These are phyloP conservation scores for Monomorium pharaonis DNA, from an alignment of 1,140 invertebrate species.

Conservation along the genomic window DNA sequence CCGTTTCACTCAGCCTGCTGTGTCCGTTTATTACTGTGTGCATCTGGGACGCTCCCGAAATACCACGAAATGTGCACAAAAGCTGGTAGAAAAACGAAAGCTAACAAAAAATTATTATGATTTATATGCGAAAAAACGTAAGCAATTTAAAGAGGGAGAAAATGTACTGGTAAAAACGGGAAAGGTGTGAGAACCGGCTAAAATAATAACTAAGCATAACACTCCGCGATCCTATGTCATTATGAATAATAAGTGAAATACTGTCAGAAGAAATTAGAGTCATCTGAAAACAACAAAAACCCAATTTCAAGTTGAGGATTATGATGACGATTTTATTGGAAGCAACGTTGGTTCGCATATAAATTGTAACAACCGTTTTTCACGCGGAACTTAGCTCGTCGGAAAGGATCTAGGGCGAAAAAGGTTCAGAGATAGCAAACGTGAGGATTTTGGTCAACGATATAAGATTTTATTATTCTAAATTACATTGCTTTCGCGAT, in stretches of 20 bases:
- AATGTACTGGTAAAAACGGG: not conserved
- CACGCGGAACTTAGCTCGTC: no score
- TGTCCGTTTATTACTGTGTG: no score
- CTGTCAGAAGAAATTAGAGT: not conserved
- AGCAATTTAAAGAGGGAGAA: not conserved
- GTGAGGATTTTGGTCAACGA: no score
- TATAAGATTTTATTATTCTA: no score
- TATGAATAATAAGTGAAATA: not conserved
- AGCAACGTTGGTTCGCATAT: no score
- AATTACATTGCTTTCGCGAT: no score
- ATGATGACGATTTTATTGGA: not conserved
- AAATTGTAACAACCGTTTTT: no score
- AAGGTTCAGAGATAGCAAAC: no score
- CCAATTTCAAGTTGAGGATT: not conserved
- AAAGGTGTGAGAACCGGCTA: not conserved
- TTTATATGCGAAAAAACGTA: not conserved
- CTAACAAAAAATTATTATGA: not conserved
- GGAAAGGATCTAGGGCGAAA: no score
- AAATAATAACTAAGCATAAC: not conserved
- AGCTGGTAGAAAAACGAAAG: not conserved
- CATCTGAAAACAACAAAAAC: not conserved
- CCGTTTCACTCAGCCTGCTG: no score
- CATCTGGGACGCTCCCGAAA: no score
- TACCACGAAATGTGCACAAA: not conserved
- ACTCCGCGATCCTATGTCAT: not conserved